Conservation (phyloP, 2,797 vertebrate genomes). For the Dermochelys coriacea region DNA sequence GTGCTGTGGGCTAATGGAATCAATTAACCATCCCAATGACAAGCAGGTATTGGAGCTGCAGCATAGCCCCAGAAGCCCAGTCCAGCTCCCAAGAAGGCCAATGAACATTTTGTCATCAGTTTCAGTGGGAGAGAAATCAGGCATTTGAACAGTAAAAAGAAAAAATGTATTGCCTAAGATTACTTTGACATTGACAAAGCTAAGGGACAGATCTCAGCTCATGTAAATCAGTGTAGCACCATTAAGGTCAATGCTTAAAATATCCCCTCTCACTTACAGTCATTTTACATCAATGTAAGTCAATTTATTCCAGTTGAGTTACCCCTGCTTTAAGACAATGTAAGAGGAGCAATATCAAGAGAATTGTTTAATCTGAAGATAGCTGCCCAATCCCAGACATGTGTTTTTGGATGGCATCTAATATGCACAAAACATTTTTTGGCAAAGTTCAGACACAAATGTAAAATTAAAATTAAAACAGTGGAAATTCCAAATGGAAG, state of each 20-base stretch:
- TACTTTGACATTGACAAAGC: not conserved
- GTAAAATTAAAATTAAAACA: slow-evolving; percentile 9
- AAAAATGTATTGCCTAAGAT: not conserved
- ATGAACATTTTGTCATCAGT: not conserved
- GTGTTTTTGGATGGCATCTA: not conserved
- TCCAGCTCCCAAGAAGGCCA: not conserved
- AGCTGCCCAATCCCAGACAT: not conserved
- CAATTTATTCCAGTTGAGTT: not conserved
- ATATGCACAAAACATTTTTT: not conserved
- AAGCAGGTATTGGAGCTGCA: not conserved
- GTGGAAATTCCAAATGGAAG: slow-evolving; percentile 1
- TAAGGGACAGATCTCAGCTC: not conserved
- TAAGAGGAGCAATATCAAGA: not conserved
- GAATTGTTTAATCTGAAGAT: not conserved
- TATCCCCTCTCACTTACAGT: not conserved
- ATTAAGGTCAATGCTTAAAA: not conserved
- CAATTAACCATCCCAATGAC: fast-evolving
- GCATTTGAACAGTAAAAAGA: not conserved
- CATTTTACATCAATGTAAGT: not conserved
- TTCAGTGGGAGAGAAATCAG: slow-evolving; percentile 2
- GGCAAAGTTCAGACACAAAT: not conserved
- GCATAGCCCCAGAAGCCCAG: not conserved
- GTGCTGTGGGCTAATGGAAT: fast-evolving
- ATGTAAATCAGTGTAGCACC: not conserved
- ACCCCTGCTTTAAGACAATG: not conserved